Conservation (phyloP, 2,113 vertebrate genomes). For the Tenrec ecaudatus region DNA sequence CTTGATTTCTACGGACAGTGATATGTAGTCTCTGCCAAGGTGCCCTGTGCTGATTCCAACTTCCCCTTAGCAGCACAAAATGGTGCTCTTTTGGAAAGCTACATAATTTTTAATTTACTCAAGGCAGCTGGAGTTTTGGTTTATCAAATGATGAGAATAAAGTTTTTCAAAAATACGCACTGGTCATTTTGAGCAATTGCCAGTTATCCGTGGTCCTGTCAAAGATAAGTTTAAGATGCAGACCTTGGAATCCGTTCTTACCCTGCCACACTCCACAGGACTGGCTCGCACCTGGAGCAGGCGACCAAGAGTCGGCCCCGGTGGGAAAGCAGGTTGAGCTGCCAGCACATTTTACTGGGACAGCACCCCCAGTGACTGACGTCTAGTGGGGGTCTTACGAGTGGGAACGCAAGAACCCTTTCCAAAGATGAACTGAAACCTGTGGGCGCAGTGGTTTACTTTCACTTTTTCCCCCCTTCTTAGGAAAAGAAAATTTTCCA, state of each 20-base stretch:
- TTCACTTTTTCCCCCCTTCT: conserved; percentile 70
- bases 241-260: neutral
- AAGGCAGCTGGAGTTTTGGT: neutral
- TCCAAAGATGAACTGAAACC: neutral
- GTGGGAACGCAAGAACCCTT: neutral
- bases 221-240: neutral
- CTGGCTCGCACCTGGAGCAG: accelerated
- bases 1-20: neutral
- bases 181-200: neutral
- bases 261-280: neutral
- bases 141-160: neutral
- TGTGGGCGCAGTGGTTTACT: neutral
- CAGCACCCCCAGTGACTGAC: neutral
- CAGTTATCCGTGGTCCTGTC: too few species aligned
- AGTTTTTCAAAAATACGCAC: neutral
- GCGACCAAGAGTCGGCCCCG: neutral
- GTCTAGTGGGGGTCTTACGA: neutral
- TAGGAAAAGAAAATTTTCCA: conserved; percentile 96
- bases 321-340: neutral
- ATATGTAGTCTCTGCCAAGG: neutral
- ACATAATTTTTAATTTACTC: conserved; percentile 22
- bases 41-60: neutral
- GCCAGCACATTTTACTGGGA: neutral
- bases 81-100: conserved; percentile 16
- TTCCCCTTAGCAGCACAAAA: neutral